Conservation (phyloP, 2,888 invertebrate species). For the Philereme transversata region DNA sequence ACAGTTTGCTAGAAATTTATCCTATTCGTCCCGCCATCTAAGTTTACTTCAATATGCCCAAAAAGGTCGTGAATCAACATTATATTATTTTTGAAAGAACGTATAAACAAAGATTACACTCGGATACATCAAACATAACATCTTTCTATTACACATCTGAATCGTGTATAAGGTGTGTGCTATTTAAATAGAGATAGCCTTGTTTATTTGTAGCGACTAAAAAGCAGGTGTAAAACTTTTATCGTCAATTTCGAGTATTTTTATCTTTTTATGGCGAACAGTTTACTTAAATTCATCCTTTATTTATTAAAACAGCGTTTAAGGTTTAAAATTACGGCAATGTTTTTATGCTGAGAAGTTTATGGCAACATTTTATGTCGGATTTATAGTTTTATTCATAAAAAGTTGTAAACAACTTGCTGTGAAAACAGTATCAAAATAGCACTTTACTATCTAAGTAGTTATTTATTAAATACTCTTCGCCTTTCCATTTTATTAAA, state of each 20-base stretch:
- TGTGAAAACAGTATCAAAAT: slow-evolving; percentile 24
- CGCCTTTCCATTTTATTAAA: no score
- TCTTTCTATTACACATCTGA: slow-evolving; percentile 7
- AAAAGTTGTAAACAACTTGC: slow-evolving; percentile 22
- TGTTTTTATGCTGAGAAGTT: slow-evolving; percentile 37
- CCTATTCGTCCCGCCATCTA: no score
- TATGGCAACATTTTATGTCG: slow-evolving; percentile 34
- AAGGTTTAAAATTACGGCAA: slow-evolving; percentile 25
- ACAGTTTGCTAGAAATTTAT: no score
- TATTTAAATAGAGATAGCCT: slow-evolving; percentile 31
- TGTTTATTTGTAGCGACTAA: slow-evolving; percentile 36
- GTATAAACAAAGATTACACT: no score
- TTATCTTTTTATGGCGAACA: slow-evolving; percentile 40
- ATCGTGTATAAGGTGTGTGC: slow-evolving; percentile 16
- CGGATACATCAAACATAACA: slow-evolving; percentile 8
- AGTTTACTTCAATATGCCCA: no score
- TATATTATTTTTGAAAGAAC: no score
- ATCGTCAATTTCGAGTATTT: slow-evolving; percentile 44
- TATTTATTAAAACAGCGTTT: slow-evolving; percentile 39
- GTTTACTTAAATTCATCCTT: slow-evolving; percentile 41
- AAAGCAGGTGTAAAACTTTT: slow-evolving; percentile 53
- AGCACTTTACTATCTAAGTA: slow-evolving; percentile 12
- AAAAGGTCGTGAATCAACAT: no score
- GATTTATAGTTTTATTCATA: slow-evolving; percentile 33
- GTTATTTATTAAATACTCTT: not conserved